These are phyloP conservation scores for Forbesichthys agassizii DNA, from an alignment of 2,113 vertebrate species.

Conservation along the genomic window DNA sequence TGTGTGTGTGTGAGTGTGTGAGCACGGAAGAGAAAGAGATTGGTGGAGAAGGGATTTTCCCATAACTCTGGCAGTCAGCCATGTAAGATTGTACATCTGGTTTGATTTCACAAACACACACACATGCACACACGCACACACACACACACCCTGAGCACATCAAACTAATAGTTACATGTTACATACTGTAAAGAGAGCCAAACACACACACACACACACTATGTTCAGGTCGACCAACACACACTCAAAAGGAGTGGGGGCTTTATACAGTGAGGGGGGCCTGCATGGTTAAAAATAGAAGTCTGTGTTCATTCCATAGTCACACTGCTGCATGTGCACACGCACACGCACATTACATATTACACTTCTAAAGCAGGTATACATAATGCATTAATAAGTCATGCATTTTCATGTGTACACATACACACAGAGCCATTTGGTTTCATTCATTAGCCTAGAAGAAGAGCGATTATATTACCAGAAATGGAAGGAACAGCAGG, in stretches of 20 bases:
- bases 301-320: constrained; percentile 42
- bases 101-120: constrained; percentile 34
- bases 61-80: constrained; percentile 31
- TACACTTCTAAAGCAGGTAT: not conserved
- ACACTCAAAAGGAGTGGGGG: constrained; percentile 10
- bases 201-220: constrained; percentile 9
- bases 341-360: constrained; percentile 14
- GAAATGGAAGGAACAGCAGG: constrained; percentile 65
- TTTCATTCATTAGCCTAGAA: constrained; percentile 71
- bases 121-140: not conserved
- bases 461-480: constrained; percentile 68
- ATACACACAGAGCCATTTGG: constrained; percentile 47
- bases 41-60: constrained; percentile 29
- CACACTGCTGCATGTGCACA: constrained; percentile 18
- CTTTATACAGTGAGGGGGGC: constrained; percentile 10
- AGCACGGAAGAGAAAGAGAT: not conserved
- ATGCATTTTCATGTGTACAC: not conserved
- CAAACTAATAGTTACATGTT: no score
- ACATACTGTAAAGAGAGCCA: no score
- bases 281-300: constrained; percentile 53
- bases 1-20: not conserved
- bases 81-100: constrained; percentile 42
- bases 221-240: constrained; percentile 34
- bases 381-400: not conserved
- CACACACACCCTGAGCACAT: constrained; percentile 14